phyloP scores from a whole-genome alignment of 2,113 vertebrate species.

The Cinclus cinclus region DNA sequence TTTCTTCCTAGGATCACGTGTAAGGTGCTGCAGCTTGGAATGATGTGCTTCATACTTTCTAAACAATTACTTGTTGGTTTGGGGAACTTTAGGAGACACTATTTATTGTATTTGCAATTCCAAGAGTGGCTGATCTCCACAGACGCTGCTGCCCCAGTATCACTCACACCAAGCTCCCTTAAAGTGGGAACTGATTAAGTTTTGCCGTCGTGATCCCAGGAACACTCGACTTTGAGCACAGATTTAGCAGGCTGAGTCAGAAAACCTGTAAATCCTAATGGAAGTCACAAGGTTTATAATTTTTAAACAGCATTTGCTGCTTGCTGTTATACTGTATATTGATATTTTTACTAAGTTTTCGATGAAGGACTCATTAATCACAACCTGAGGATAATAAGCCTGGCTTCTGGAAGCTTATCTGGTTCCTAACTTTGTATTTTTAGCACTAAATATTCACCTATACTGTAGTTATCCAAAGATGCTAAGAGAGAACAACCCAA shows the following conservation, averaged over 20 bases:
- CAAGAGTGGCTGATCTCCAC: neutral
- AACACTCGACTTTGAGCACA: neutral
- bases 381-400: neutral
- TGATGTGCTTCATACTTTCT: neutral
- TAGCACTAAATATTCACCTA: neutral
- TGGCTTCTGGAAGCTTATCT: neutral
- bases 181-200: neutral
- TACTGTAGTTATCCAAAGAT: neutral
- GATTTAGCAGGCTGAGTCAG: neutral
- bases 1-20: neutral
- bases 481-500: neutral
- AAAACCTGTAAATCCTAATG: neutral
- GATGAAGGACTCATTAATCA: constrained; percentile 2
- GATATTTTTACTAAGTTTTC: neutral
- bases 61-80: neutral
- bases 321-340: neutral
- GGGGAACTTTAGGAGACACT: neutral
- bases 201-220: neutral
- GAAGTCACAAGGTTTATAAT: neutral
- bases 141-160: neutral
- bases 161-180: neutral
- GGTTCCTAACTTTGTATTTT: neutral
- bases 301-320: constrained; percentile 13
- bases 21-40: neutral
- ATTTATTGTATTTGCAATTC: neutral